Base-by-base conservation (phyloP, 2,113 vertebrate species). In the Notarius lentiginosus region DNA sequence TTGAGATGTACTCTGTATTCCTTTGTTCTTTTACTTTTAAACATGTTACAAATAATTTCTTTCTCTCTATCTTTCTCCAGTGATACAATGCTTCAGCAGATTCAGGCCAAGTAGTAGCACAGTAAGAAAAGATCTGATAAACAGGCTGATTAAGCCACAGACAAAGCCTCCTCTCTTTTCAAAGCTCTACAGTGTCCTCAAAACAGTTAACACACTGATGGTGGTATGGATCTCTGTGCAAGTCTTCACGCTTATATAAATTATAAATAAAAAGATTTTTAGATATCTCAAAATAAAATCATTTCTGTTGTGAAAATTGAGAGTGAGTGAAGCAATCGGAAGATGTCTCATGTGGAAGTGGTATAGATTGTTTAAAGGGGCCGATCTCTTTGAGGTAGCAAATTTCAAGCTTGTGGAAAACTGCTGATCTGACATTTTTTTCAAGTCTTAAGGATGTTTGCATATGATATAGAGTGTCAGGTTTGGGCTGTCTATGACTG, bases 341-440 rank as follows among this genome's bases (percentile, higher is more conserved):
- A 73, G 27, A 82, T n/a, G 34, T 55, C 53, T 79, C 27, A 11
- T 73, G 65, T 47, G 12, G 49, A 51, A 53, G 65, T 30, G 30
- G 47, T 34, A 55, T 49, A 65, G 41, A 61, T 34, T 85, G 47
- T 60, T 81, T 41, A 82, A 79, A 55, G 56, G 61, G 0, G n/a
- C 49, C 0, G 41, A 76, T 86, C 73, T 84, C 81, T 81, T 87
- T 65, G 15, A 75, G 88, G 85, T 89, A 85, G 70, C 82, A 89
- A 75, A 82, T 84, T 75, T 89, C 82, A 87, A 81, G 76, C 66
- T 60, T 58, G 56, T 81, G 66, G 70, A 80, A 83, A 75, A 58
- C 63, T 76, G 82, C 76, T 87, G 76, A 87, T 82, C 18, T 73
- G 58, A 56, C 1, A 49, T 76, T 86, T 76, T 86, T 86, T 68